Conservation (phyloP, 2,797 vertebrate species). For the Danio jaintianensis region DNA sequence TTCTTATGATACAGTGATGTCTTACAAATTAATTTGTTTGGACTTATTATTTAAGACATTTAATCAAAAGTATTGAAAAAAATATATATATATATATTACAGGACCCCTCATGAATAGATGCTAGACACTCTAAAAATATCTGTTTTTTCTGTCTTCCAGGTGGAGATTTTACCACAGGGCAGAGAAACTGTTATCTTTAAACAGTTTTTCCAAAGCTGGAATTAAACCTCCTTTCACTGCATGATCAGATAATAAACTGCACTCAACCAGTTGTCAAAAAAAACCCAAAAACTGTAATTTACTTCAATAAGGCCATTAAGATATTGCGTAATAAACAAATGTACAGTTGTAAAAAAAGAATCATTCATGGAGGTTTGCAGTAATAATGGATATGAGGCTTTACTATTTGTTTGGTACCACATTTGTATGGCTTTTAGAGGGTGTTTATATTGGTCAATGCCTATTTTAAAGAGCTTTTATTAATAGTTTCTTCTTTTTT, state of each 20-base stretch:
- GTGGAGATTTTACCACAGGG: constrained; percentile 93
- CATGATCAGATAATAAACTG: constrained; percentile 46
- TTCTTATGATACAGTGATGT: no score
- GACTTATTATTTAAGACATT: neutral
- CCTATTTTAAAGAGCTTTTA: neutral
- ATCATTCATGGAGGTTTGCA: neutral
- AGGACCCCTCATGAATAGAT: neutral
- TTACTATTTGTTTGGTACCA: constrained; percentile 19
- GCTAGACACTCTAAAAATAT: neutral
- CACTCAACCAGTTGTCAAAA: constrained; percentile 17
- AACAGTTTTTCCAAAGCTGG: constrained; percentile 92
- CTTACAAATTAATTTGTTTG: neutral
- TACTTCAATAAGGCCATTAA: neutral
- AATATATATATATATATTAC: neutral
- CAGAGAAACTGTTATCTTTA: constrained; percentile 89
- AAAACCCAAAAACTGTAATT: constrained; percentile 16
- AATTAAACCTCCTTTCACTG: constrained; percentile 71
- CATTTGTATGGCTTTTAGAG: constrained; percentile 36
- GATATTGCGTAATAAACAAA: constrained; percentile 17
- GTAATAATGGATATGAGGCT: constrained; percentile 14
- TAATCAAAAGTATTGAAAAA: neutral
- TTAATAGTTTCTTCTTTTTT: neutral
- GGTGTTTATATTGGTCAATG: constrained; percentile 4
- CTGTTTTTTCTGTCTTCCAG: constrained; percentile 67
- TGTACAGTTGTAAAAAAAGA: constrained; percentile 23